Base-by-base conservation (phyloP, 2,113 vertebrate species). In the Desmodus rotundus region DNA sequence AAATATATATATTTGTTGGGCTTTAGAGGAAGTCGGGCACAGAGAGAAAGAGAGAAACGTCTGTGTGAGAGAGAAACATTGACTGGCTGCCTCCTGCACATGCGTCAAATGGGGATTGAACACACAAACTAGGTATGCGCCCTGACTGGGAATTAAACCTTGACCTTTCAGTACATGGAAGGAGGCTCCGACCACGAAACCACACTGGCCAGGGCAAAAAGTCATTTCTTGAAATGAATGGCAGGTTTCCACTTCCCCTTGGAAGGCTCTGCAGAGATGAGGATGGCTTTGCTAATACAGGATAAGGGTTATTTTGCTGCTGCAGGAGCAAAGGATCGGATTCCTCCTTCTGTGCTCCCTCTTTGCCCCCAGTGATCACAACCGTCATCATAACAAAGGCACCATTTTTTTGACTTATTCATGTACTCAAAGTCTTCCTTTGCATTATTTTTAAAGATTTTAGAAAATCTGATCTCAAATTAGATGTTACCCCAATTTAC, bases 381-480 rank as follows among this genome's bases (percentile, higher is more conserved):
- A 9, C 22, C 17, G 7, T 33, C 72, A 77, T 92, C n/a, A 70
- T 67, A 82, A 33, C 20, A 50, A 81, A 87, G 72, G 36, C 17
- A 43, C 5, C 56, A 56, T 33, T 81, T 90, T 91, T 58, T 26
- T 86, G 54, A 72, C 26, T 85, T 92, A 24, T 45, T 86, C 81
- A 5, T 68, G 24, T 74, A 9, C 41, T 16, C 24, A 68, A 77
- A n/a, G 50, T 26, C 31, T 95, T 88, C 52, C 91, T 78, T 78
- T 56, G 68, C 54, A 83, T 94, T 81, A 70, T 83, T 56, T 93
- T 94, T 90, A 95, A 77, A 84, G 33, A 33, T 63, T 15, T n/a
- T 86, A 72, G 58, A 70, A 89, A 93, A 85, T 87, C 13, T 47
- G 6, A 80, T 65, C 28, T 70, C 15, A 87, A 38, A 20, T 8